phyloP scores from a whole-genome alignment of 2,113 vertebrate species.

The Callithrix jacchus region DNA sequence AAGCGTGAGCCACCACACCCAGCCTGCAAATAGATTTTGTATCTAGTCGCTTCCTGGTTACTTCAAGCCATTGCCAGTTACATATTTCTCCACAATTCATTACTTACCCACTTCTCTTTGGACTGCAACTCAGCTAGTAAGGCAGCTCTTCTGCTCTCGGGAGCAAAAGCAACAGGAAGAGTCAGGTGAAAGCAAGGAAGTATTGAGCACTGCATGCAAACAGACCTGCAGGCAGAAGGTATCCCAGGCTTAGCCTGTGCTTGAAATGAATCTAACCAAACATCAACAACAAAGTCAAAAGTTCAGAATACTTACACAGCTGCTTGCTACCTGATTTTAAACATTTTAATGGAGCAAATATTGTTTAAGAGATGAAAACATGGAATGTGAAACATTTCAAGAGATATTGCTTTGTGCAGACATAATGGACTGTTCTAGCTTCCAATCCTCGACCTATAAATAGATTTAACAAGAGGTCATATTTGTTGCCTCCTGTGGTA shows the following conservation, averaged over 20 bases:
- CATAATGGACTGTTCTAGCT: background rate
- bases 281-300: background rate
- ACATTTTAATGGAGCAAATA: background rate
- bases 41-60: background rate
- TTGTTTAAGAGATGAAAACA: background rate
- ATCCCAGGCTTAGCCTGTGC: background rate
- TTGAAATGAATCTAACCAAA: background rate
- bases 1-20: no score
- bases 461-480: background rate
- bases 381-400: background rate
- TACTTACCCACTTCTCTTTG: background rate
- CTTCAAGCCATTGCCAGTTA: background rate
- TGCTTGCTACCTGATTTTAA: background rate
- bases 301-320: background rate
- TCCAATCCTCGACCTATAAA: background rate
- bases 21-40: background rate
- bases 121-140: background rate
- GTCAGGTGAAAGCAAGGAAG: rapidly evolving
- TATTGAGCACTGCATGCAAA: background rate
- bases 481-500: background rate
- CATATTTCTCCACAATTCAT: background rate
- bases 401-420: background rate
- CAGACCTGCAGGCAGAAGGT: rapidly evolving
- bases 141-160: background rate
- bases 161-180: background rate